A percentile compares a stretch with the other conserved stretches of the same genome.
These are phyloP conservation scores for Linnaemya tessellans DNA, from an alignment of 2,888 invertebrate species.

Conservation along the genomic window DNA sequence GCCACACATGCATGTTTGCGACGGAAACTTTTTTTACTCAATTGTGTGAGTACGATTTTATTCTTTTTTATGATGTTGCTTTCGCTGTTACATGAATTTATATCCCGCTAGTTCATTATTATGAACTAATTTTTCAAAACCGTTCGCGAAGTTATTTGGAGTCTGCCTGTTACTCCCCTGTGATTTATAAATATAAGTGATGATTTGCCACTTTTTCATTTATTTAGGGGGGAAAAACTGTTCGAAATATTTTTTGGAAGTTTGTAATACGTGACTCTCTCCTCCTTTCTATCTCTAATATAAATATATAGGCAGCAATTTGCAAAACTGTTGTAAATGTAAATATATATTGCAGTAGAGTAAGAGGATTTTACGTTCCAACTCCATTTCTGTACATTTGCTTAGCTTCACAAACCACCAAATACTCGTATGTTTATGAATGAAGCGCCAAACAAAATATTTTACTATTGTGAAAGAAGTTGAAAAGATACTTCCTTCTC, in stretches of 20 bases:
- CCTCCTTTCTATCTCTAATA: no score
- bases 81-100: conserved; percentile 15
- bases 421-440: no score
- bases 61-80: conserved; percentile 10
- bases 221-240: not conserved
- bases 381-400: no score
- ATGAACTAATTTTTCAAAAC: not conserved
- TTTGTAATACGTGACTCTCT: not conserved
- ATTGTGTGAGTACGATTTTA: conserved; percentile 34
- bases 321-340: no score
- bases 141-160: not conserved
- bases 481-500: no score
- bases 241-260: not conserved
- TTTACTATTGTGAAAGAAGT: no score
- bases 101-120: conserved; percentile 14
- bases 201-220: not conserved
- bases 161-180: not conserved
- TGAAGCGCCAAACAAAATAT: no score
- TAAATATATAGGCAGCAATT: no score
- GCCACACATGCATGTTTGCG: not conserved
- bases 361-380: no score
- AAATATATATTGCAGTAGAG: no score
- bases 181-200: not conserved
- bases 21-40: not conserved
- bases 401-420: no score